These are phyloP conservation scores for Xiphydria camelus DNA, from an alignment of 2,888 invertebrate genomes.

Conservation along the genomic window DNA sequence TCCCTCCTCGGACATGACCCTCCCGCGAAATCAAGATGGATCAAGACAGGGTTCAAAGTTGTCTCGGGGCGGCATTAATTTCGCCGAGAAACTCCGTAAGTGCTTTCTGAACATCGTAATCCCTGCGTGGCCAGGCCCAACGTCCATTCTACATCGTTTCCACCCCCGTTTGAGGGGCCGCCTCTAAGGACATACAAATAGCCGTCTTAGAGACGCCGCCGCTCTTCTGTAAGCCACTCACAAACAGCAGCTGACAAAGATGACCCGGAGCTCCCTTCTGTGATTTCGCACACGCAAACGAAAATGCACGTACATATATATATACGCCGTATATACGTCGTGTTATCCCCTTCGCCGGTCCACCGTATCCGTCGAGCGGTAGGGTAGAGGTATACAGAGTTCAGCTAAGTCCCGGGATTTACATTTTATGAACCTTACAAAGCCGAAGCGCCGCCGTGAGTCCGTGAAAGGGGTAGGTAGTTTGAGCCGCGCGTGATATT, in stretches of 20 bases:
- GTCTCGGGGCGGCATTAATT: slow-evolving; percentile 28
- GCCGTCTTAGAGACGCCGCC: slow-evolving; percentile 22
- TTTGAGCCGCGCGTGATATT: slow-evolving; percentile 8
- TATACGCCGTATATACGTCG: no score
- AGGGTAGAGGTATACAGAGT: no score
- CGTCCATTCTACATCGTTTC: not conserved
- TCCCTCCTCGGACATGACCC: not conserved
- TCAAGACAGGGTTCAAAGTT: slow-evolving; percentile 16
- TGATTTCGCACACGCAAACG: no score
- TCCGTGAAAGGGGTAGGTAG: slow-evolving; percentile 5
- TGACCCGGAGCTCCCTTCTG: slow-evolving; percentile 12
- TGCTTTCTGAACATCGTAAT: slow-evolving; percentile 38
- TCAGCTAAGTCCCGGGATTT: slow-evolving; percentile 14
- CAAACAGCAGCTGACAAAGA: slow-evolving; percentile 17
- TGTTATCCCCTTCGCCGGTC: no score
- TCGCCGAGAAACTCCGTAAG: slow-evolving; percentile 21
- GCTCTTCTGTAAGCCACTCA: slow-evolving; percentile 5
- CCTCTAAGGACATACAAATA: slow-evolving; percentile 29
- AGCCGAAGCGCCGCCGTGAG: not conserved
- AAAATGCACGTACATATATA: no score
- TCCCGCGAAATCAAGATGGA: slow-evolving; percentile 20
- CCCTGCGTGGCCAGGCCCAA: slow-evolving; percentile 18
- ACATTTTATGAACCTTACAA: slow-evolving; percentile 15
- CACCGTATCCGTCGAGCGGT: no score
- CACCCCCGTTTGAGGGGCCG: slow-evolving; percentile 23